Base-by-base conservation (phyloP, 2,113 vertebrate genomes). In the Limnothrissa miodon region DNA sequence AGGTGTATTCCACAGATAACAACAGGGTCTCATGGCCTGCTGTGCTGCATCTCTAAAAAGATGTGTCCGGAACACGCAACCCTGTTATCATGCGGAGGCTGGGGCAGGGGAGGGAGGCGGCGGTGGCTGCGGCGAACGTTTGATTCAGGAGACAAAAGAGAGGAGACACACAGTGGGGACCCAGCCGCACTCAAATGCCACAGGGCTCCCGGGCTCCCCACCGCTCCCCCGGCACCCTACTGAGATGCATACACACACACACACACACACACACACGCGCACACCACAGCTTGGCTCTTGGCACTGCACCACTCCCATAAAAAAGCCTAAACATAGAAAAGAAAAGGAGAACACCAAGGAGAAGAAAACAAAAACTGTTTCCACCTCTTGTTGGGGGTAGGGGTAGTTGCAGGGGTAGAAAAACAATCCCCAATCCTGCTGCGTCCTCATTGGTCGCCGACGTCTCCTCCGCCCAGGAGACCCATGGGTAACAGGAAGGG, bases 131-230 rank as follows among this genome's bases (percentile, higher is more conserved):
- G 48, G 81, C 17, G 87, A 59, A 45, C 39, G 42, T 82, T 82
- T 87, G 84, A 87, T 87, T 85, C 45, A 36, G 56, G n/a, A 33
- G 62, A 87, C 83, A 78, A 85, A 70, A 59, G 80, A 70, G 44
- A 56, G 78, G 82, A 85, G n/a, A 48, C n/a, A 39, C 39, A 39
- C 51, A 51, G 82, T 7, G 33, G 78, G 25, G 17, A 23, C 74
- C 36, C 45, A 33, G 0, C 10, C 39, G 45, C 45, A 19, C 45
- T 70, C 29, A 70, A 70, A 74, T 33, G 66, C 66, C 66, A 74
- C 66, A 74, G 62, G 66, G 66, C 66, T 74, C n/a, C 66, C 13
- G 11, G 29, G 62, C 62, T 36, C 62, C 62, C 59, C 29, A 29
- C 62, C 15, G 62, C 62, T 70, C 62, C 29, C 62, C 62, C 1